These are phyloP conservation scores for Shinisaurus crocodilurus DNA, from an alignment of 2,113 vertebrate species.

Conservation along the genomic window DNA sequence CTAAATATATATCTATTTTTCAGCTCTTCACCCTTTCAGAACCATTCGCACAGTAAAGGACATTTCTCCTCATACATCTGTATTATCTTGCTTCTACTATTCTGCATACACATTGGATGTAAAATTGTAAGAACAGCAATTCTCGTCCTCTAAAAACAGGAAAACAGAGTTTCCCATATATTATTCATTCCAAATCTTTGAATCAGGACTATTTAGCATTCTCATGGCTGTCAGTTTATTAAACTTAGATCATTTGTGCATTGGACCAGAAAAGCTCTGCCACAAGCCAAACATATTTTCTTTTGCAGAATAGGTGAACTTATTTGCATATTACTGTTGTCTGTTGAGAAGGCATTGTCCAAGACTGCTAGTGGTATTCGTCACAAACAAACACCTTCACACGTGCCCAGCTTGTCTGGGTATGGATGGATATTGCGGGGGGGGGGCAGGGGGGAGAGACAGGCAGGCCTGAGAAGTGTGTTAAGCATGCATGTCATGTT, in stretches of 20 bases:
- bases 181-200: slow-evolving; percentile 37
- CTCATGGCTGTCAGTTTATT: slow-evolving; percentile 5
- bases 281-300: neutral
- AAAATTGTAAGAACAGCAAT: slow-evolving; percentile 50
- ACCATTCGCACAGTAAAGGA: slow-evolving; percentile 56
- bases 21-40: slow-evolving; percentile 53
- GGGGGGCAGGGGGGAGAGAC: no score
- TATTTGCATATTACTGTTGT: neutral
- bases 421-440: no score
- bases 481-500: no score
- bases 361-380: neutral
- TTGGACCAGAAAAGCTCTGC: neutral
- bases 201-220: slow-evolving; percentile 26
- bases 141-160: slow-evolving; percentile 52
- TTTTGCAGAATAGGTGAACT: neutral
- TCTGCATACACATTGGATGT: slow-evolving; percentile 63
- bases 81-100: slow-evolving; percentile 52
- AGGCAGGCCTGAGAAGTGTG: no score
- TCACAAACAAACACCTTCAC: no score
- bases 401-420: no score
- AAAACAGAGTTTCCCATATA: slow-evolving; percentile 34
- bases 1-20: slow-evolving; percentile 72
- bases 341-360: neutral
- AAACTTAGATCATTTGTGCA: neutral
- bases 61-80: slow-evolving; percentile 57